Evolutionary conservation across 2,888 invertebrate genomes (phyloP).

Genomic region (Dasypogon diadema): DNA sequence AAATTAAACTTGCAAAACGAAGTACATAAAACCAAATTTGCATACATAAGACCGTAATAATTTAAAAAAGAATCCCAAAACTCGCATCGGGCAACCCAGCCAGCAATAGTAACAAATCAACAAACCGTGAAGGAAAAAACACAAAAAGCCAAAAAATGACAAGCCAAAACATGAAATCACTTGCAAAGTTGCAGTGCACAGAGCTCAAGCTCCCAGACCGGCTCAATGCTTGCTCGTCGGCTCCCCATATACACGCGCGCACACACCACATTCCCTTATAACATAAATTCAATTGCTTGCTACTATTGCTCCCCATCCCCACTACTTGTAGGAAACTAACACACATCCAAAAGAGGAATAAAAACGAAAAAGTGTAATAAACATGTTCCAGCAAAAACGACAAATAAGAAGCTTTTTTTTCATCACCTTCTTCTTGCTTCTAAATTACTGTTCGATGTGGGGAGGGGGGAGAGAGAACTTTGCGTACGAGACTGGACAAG

Average conservation of each 20-base stretch:
- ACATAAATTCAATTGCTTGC: not conserved
- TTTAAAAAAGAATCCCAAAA: not conserved
- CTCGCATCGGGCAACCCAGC: conserved; percentile 25
- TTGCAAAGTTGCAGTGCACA: conserved; percentile 30
- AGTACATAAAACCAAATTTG: too few relatives aligned
- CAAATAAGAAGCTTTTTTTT: conserved; percentile 43
- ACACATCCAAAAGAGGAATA: not conserved
- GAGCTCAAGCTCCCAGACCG: conserved; percentile 6
- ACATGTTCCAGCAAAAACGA: conserved; percentile 45
- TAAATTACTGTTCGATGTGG: conserved; percentile 26
- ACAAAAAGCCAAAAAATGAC: conserved; percentile 17
- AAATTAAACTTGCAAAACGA: too few relatives aligned
- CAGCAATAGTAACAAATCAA: conserved; percentile 43
- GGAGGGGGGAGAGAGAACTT: conserved; percentile 33
- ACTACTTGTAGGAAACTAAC: too few relatives aligned
- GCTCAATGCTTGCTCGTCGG: not conserved
- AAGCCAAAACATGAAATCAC: conserved; percentile 45
- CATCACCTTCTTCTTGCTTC: conserved; percentile 38
- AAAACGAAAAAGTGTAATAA: conserved; percentile 20
- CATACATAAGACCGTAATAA: too few relatives aligned
- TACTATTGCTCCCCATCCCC: conserved; percentile 16
- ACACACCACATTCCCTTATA: conserved; percentile 16
- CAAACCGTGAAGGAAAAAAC: conserved; percentile 40
- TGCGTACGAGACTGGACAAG: conserved; percentile 55
- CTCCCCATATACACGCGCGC: too few relatives aligned